A percentile compares a stretch with the other conserved stretches of the same genome.
phyloP scores from a whole-genome alignment of 2,888 invertebrate species.

The Cephus sareptanus region DNA sequence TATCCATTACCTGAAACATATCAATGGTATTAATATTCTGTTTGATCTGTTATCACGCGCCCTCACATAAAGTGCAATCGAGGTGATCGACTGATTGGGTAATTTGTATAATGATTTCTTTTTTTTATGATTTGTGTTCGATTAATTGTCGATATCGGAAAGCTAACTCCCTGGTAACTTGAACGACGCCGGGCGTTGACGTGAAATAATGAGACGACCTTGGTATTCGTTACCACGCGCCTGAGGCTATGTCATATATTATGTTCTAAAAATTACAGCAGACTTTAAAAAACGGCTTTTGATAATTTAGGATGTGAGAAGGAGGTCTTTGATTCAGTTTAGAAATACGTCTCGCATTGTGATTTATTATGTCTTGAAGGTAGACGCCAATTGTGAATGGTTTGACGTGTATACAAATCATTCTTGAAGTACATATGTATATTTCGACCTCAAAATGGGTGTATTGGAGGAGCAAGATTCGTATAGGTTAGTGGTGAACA shows the following conservation, averaged over 20 bases:
- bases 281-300: background rate
- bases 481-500: background rate
- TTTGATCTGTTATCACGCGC: background rate
- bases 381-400: background rate
- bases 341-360: background rate
- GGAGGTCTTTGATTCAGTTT: background rate
- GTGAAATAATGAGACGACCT: background rate
- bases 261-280: background rate
- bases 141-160: background rate
- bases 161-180: background rate
- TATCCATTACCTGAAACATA: background rate
- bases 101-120: too few relatives aligned
- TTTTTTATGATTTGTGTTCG: background rate
- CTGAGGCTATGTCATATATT: background rate
- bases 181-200: background rate
- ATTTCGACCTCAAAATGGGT: background rate
- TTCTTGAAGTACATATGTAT: background rate
- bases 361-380: background rate
- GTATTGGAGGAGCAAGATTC: background rate
- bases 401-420: background rate
- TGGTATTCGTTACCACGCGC: background rate
- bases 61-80: background rate
- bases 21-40: background rate
- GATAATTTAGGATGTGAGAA: background rate
- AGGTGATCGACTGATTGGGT: background rate